Base-by-base conservation (phyloP, 2,113 vertebrate genomes). In the Caloenas nicobarica region DNA sequence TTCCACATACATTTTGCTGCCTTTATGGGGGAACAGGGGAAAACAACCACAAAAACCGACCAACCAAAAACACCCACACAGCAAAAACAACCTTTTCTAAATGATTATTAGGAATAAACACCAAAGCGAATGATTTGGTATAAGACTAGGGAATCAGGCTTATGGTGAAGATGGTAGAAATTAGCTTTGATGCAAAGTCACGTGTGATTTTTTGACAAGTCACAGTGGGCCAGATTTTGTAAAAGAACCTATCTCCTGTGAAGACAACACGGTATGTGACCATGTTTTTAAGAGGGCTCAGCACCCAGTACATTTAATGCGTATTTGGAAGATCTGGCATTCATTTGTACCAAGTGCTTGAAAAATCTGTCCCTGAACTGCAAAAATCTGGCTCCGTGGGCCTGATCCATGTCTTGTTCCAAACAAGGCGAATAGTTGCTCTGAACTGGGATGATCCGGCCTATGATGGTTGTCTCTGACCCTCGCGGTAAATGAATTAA, bases 331-430 rank as follows among this genome's bases (percentile, higher is more conserved):
- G 38, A 89, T 77, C 71, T 94, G 66, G 71, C 89, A 80, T 66
- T 66, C 54, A 16, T 64, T 70, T 31, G 18, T 91, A 82, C 24
- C 10, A 61, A 93, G 54, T 87, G 48, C 88, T 86, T 88, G 50
- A 89, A 96, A 46, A 95, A 94, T 91, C 87, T 95, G 86, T 76
- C 36, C 94, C 50, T 81, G 68, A 73, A 38, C 68, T 83, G 54
- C 51, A 44, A 7, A 92, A 89, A 64, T 88, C 81, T 92, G 81
- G 5, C 64, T 92, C 31, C 0, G 0, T 69, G 58, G 16, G 50
- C 36, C 34, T 77, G 81, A 73, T 84, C 57, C 28, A 7, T 66
- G 29, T 21, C 28, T 88, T 1, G 1, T 81, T 80, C 68, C 71
- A 62, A 81, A 77, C 58, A 46, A 12, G 23, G 46, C 23, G 16